phyloP scores from a whole-genome alignment of 2,797 vertebrate genomes.

The Heterohyrax brucei region DNA sequence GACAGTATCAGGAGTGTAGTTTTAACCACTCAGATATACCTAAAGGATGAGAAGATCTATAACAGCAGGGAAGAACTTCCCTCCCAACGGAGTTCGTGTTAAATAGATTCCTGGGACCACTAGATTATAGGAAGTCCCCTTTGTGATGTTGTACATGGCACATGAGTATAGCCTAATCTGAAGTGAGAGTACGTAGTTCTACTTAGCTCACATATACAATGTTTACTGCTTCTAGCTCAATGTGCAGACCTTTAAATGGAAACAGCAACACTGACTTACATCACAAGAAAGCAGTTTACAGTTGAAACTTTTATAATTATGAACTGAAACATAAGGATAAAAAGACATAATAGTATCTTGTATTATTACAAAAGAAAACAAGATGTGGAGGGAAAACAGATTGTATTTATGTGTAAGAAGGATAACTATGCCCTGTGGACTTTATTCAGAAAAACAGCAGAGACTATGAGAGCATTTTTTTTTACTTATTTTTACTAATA shows the following conservation, averaged over 20 bases:
- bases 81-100: not conserved
- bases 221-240: not conserved
- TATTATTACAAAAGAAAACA: not conserved
- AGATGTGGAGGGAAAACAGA: not conserved
- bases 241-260: not conserved
- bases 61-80: not conserved
- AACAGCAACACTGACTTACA: not conserved
- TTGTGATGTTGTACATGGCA: constrained; percentile 34
- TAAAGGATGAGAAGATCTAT: constrained; percentile 20
- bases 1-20: not conserved
- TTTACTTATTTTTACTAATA: constrained; percentile 21
- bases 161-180: not conserved
- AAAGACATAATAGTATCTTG: not conserved
- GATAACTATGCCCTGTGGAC: not conserved
- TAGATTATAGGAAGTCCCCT: not conserved
- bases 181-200: constrained; percentile 48
- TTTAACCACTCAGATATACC: not conserved
- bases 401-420: constrained; percentile 23
- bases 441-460: constrained; percentile 27
- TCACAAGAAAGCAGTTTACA: not conserved
- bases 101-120: not conserved
- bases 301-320: not conserved
- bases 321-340: constrained; percentile 14
- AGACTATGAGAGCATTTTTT: not conserved
- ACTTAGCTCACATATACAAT: not conserved